phyloP scores from a whole-genome alignment of 2,113 vertebrate species.

The Pitta sordida region DNA sequence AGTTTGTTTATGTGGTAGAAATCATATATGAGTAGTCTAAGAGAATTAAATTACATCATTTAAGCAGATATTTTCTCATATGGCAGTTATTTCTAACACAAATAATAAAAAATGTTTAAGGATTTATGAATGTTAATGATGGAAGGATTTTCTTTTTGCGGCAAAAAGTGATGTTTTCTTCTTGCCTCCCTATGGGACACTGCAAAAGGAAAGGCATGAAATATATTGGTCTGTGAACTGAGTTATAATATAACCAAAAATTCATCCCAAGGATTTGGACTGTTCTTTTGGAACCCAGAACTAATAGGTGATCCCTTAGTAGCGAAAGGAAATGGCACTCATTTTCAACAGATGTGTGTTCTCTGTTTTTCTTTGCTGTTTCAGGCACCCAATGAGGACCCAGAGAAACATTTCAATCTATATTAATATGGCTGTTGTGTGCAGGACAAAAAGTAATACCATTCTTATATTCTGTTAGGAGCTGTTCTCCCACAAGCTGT shows the following conservation, averaged over 20 bases:
- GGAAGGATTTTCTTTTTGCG: neutral
- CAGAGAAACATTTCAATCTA: neutral
- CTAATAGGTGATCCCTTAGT: neutral
- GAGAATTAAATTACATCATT: neutral
- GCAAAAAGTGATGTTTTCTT: neutral
- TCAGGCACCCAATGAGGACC: neutral
- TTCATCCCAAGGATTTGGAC: neutral
- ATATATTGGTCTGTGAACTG: neutral
- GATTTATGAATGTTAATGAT: neutral
- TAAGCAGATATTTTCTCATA: neutral
- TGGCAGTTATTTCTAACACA: neutral
- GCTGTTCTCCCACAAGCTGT: accelerated
- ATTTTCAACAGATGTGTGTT: neutral
- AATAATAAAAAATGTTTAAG: neutral
- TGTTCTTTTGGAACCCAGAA: neutral
- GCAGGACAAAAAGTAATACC: neutral
- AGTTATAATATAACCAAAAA: neutral
- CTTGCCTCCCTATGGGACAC: neutral
- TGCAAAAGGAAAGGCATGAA: neutral
- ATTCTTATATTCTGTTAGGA: neutral
- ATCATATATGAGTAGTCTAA: neutral
- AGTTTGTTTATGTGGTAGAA: neutral
- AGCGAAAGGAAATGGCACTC: neutral
- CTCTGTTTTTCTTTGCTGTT: neutral
- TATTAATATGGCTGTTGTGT: neutral